Conservation (phyloP, 92 coral and sea anemone genomes). For the Phenganax stokvisi region DNA sequence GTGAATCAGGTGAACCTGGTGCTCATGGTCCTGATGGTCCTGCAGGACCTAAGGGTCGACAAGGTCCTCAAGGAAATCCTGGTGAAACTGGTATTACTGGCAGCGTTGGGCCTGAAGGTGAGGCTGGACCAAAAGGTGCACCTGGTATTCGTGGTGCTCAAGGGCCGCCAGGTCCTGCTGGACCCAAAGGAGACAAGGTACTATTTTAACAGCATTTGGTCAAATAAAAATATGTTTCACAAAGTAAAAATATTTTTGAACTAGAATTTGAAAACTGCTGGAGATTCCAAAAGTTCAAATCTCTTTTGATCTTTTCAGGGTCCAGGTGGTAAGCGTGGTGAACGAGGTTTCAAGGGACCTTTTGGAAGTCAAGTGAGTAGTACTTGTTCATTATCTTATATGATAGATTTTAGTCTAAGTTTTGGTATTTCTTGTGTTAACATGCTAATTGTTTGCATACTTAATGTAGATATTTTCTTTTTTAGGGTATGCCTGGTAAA, state of each 20-base stretch:
- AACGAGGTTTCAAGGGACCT: constrained; percentile 22
- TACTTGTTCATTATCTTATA: neutral
- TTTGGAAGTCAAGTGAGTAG: constrained; percentile 5
- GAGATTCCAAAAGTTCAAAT: neutral
- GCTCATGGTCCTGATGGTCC: neutral
- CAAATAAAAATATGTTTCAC: neutral
- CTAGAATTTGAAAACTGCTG: neutral
- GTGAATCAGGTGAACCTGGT: neutral
- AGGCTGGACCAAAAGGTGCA: neutral
- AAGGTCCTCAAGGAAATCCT: constrained; percentile 5
- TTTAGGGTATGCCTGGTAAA: constrained; percentile 12
- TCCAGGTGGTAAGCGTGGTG: constrained; percentile 12
- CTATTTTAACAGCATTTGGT: too few species aligned
- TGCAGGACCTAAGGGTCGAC: neutral
- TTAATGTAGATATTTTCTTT: neutral
- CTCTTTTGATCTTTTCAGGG: neutral
- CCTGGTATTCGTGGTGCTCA: constrained; percentile 17
- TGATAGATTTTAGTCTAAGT: neutral
- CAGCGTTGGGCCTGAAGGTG: neutral
- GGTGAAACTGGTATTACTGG: constrained; percentile 5
- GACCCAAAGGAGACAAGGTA: constrained; percentile 26
- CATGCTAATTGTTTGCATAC: neutral
- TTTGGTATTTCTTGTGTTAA: neutral
- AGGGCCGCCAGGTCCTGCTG: constrained; percentile 11
- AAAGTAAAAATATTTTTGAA: neutral